Evolutionary conservation across 2,888 invertebrate genomes (phyloP).

Genomic region (Drosophila sordidula): DNA sequence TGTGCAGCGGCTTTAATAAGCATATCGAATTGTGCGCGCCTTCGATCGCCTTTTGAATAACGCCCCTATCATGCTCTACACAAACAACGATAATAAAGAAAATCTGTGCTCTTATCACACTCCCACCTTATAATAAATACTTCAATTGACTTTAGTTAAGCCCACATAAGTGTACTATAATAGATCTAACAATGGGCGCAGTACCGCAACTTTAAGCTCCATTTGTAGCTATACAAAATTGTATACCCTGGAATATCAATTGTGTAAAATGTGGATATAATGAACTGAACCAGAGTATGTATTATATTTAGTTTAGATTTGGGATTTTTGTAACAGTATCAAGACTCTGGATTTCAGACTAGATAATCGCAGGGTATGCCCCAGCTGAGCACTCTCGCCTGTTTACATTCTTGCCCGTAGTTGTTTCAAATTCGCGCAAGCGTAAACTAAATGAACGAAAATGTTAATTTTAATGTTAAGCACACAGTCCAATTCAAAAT

Average conservation of each 20-base stretch:
- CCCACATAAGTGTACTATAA: conserved; percentile 20
- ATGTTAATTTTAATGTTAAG: conserved; percentile 38
- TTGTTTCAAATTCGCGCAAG: conserved; percentile 40
- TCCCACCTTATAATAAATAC: not conserved
- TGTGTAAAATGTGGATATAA: not conserved
- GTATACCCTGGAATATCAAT: not conserved
- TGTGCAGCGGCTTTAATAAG: conserved; percentile 16
- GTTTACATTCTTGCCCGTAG: conserved; percentile 1
- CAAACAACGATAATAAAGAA: not conserved
- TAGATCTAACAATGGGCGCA: conserved; percentile 25
- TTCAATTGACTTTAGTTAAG: conserved; percentile 16
- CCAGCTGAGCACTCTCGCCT: conserved; percentile 6
- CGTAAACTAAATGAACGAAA: conserved; percentile 39
- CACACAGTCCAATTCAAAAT: conserved; percentile 32
- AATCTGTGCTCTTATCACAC: conserved; percentile 1
- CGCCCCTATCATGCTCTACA: conserved; percentile 15
- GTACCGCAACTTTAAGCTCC: conserved; percentile 5
- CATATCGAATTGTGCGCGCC: conserved; percentile 19
- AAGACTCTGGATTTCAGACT: too few relatives aligned
- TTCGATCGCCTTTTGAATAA: conserved; percentile 20
- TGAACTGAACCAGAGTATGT: not conserved
- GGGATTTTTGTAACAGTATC: too few relatives aligned
- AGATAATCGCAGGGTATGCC: conserved; percentile 15
- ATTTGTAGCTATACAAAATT: conserved; percentile 2
- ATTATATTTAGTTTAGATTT: too few relatives aligned